Base-by-base conservation (phyloP, 2,113 vertebrate genomes). In the Uropsilus gracilis region DNA sequence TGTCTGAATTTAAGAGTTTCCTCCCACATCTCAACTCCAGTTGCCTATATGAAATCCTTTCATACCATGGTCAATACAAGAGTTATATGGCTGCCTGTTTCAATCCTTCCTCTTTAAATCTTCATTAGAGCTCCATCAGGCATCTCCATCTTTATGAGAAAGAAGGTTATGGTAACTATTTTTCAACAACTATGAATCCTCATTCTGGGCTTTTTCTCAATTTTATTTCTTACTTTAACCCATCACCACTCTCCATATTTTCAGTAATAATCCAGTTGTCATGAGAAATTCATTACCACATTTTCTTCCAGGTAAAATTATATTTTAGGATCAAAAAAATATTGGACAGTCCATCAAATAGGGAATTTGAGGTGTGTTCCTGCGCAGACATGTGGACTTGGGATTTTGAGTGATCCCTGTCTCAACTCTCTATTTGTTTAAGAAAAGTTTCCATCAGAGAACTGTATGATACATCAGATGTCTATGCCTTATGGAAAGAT, bases 1-100 rank as follows among this genome's bases (percentile, higher is more conserved):
- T 48, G 72, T 96, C 50, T 95, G 32, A 89, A 94, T 64, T 95
- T 89, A 91, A 86, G 48, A 97, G 55, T 95, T 86, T 95, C 83
- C 89, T 95, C 72, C 90, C 24, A 59, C 90, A 32, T 84, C 95
- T 96, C 89, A 95, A 86, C 90, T 96, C 68, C 66, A 86, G 63
- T 77, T 95, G 77, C 63, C 90, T 95, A 84, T 89, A 94, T 95
- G 90, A 94, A 97, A 90, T 68, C 8, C 78, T 88, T 64, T 71
- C 77, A 69, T 12, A 86, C 3, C 39, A 26, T 3, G 55, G 22
- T 10, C 89, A 68, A 77, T 77, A 63, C 64, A 14, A 14, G 12
- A 68, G 24, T 30, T 11, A 0, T 26, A 3, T 17, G 26, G 0
- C 3, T 28, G 1, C 34, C 6, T 34, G 8, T 6, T 71, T 17